Evolutionary conservation across 2,888 invertebrate genomes (phyloP).

Genomic region (Sepiola atlantica): DNA sequence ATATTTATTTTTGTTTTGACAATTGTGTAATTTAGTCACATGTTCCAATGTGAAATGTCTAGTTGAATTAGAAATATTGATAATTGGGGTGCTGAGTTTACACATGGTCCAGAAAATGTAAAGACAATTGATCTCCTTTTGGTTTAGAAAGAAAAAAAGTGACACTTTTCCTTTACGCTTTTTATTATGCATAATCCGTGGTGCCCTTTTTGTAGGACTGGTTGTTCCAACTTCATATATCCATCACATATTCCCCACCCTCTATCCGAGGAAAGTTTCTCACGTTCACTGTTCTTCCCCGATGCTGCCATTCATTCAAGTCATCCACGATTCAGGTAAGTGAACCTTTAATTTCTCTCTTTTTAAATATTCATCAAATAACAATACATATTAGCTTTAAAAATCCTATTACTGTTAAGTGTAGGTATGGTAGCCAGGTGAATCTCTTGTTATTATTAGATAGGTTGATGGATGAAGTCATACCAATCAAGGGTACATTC

Average conservation of each 20-base stretch:
- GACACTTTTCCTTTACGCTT: neutral
- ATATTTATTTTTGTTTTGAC: no score
- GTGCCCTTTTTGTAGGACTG: conserved; percentile 78
- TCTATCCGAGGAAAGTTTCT: conserved; percentile 79
- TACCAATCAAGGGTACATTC: no score
- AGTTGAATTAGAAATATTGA: no score
- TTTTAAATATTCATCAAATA: neutral
- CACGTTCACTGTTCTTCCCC: conserved; percentile 90
- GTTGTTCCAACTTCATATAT: conserved; percentile 89
- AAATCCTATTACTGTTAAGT: no score
- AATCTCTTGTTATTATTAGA: no score
- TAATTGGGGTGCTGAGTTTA: neutral
- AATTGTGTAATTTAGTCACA: no score
- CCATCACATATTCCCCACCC: conserved; percentile 78
- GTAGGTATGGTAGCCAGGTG: no score
- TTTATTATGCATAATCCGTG: neutral
- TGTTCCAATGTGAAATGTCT: no score
- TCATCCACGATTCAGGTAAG: conserved; percentile 91
- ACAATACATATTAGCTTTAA: no score
- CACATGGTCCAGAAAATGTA: neutral
- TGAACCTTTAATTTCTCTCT: neutral
- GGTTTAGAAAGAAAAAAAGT: neutral
- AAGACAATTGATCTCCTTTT: neutral
- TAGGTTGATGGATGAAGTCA: no score
- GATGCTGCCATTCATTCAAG: conserved; percentile 94